Evolutionary conservation across 1,140 invertebrate genomes (phyloP).

Genomic region (Meloidogyne floridensis): DNA sequence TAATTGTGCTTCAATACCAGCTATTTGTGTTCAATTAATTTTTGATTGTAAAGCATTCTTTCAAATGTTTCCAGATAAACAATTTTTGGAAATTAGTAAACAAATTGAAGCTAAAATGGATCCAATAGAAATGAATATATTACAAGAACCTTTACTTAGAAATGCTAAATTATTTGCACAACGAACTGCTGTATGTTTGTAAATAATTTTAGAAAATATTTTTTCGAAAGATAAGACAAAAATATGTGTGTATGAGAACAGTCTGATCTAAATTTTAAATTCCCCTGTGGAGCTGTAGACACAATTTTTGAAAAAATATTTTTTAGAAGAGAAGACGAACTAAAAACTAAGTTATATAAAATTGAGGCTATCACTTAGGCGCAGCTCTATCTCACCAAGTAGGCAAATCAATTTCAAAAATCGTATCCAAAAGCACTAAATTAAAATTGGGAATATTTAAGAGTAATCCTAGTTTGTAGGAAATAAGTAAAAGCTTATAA

Average conservation of each 20-base stretch:
- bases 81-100: conserved; percentile 44
- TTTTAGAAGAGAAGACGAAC: too few relatives aligned
- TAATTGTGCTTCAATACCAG: conserved; percentile 16
- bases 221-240: background rate
- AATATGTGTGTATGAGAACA: background rate
- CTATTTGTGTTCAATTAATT: conserved; percentile 46
- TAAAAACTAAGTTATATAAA: too few relatives aligned
- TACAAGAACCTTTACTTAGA: conserved; percentile 34
- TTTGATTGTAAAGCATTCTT: conserved; percentile 46
- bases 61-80: conserved; percentile 46
- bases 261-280: background rate
- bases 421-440: too few relatives aligned
- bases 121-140: conserved; percentile 43
- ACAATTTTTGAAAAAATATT: too few relatives aligned
- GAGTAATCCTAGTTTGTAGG: too few relatives aligned
- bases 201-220: conserved; percentile 10
- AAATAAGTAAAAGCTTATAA: too few relatives aligned
- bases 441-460: too few relatives aligned
- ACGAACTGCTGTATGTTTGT: conserved; percentile 31
- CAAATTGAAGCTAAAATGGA: conserved; percentile 47
- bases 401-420: too few relatives aligned
- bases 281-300: too few relatives aligned
- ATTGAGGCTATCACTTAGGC: too few relatives aligned
- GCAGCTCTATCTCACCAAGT: too few relatives aligned
- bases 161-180: conserved; percentile 49